phyloP scores from a whole-genome alignment of 1,140 invertebrate genomes.

The Drosophila tani region DNA sequence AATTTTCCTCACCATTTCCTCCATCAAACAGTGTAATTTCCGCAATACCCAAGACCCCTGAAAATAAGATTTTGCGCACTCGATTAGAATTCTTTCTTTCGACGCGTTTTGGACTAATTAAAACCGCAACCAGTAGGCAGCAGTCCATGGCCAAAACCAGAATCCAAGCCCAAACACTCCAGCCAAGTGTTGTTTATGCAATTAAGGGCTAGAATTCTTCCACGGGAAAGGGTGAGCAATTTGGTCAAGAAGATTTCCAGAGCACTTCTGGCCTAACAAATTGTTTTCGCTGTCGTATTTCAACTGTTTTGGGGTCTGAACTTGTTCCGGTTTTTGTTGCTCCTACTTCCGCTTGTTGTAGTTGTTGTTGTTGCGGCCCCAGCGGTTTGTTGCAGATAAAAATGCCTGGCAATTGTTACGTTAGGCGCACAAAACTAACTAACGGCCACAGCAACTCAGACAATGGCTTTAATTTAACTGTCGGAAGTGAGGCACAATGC shows the following conservation, averaged over 20 bases:
- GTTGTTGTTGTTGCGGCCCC: slow-evolving; percentile 28
- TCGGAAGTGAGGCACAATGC: slow-evolving; percentile 82
- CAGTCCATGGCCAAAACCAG: neutral
- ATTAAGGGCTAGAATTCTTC: slow-evolving; percentile 25
- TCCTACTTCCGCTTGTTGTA: slow-evolving; percentile 19
- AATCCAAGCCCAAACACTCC: slow-evolving; percentile 4
- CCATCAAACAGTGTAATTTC: slow-evolving; percentile 7
- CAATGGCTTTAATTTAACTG: slow-evolving; percentile 84
- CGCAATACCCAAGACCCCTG: neutral
- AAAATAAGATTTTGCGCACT: neutral
- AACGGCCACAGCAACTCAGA: slow-evolving; percentile 67
- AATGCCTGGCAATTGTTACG: slow-evolving; percentile 76
- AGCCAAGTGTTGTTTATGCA: slow-evolving; percentile 33
- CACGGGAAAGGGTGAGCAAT: slow-evolving; percentile 10
- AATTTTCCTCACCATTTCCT: neutral
- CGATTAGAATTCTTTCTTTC: slow-evolving; percentile 49
- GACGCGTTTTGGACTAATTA: slow-evolving; percentile 64
- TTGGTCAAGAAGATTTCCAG: slow-evolving; percentile 51
- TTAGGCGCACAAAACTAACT: slow-evolving; percentile 69
- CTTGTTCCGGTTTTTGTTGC: slow-evolving; percentile 17
- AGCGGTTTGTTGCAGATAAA: slow-evolving; percentile 74
- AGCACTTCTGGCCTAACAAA: slow-evolving; percentile 76
- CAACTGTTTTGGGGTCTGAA: slow-evolving; percentile 45
- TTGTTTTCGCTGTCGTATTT: slow-evolving; percentile 75
- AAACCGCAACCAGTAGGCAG: slow-evolving; percentile 35